Percentiles rank a stretch among this genome's conserved stretches.
phyloP scores from a whole-genome alignment of 2,113 vertebrate species.

The Canis aureus region DNA sequence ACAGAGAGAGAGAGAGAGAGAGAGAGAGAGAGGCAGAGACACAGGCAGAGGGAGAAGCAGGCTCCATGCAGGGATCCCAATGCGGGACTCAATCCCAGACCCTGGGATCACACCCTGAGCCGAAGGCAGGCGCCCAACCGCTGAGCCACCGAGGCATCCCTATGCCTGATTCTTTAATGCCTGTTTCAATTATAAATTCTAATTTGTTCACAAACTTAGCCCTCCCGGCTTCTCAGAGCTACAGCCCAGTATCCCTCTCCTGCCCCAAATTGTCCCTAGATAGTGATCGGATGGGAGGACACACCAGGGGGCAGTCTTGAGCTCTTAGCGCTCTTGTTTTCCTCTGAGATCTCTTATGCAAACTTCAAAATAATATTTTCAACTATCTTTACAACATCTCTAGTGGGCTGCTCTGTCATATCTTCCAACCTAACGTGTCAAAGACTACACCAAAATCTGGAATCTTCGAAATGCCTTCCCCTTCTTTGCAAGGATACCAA shows the following conservation, averaged over 20 bases:
- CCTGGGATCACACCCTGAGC: no score
- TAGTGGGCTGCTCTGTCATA: background rate
- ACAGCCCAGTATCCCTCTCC: background rate
- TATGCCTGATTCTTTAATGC: background rate
- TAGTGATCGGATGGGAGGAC: background rate
- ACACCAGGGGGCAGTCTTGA: accelerated
- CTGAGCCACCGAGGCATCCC: no score
- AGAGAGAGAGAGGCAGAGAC: no score
- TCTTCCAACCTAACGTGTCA: background rate
- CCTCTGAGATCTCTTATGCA: background rate
- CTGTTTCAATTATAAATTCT: background rate
- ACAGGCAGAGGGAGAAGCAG: no score
- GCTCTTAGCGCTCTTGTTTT: background rate
- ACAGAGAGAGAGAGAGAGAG: no score
- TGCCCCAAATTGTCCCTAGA: no score
- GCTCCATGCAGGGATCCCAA: no score
- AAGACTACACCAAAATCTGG: background rate
- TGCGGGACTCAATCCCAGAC: no score
- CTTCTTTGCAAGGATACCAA: background rate
- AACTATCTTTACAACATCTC: background rate
- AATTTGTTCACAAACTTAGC: background rate
- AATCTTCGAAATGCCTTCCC: background rate
- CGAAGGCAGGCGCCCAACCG: no score
- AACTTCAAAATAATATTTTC: background rate
- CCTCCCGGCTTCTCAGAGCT: background rate